Conservation (phyloP, 2,888 invertebrate genomes). For the Zootermopsis nevadensis region DNA sequence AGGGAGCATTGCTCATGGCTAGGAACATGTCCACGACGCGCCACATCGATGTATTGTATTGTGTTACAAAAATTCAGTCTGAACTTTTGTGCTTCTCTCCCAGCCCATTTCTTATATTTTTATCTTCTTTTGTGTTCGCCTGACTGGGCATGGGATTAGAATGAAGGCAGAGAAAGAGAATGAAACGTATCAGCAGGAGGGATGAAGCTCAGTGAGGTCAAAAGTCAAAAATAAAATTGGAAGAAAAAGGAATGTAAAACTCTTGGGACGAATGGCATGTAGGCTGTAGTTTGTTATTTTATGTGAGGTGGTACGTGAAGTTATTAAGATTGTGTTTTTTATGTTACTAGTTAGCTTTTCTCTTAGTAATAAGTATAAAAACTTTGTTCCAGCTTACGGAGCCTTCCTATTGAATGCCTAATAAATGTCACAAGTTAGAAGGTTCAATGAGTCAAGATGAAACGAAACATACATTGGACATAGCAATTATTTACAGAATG, state of each 20-base stretch:
- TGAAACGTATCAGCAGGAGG: slow-evolving; percentile 6
- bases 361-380: background rate
- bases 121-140: background rate
- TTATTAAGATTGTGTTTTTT: slow-evolving; percentile 9
- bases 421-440: slow-evolving; percentile 6
- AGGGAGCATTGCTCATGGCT: no score
- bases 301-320: background rate
- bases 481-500: background rate
- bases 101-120: no score
- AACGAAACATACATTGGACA: background rate
- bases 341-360: background rate
- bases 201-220: slow-evolving; percentile 18
- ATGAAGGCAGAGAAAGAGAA: slow-evolving; percentile 5
- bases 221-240: slow-evolving; percentile 24
- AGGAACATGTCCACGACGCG: no score
- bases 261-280: slow-evolving; percentile 11
- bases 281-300: background rate
- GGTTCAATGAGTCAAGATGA: slow-evolving; percentile 5
- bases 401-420: background rate
- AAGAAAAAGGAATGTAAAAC: slow-evolving; percentile 9
- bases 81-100: no score
- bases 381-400: background rate
- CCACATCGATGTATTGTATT: no score
- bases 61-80: no score
- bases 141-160: slow-evolving; percentile 1